These are phyloP conservation scores for Xylota sylvarum DNA, from an alignment of 2,888 invertebrate genomes.

Conservation along the genomic window DNA sequence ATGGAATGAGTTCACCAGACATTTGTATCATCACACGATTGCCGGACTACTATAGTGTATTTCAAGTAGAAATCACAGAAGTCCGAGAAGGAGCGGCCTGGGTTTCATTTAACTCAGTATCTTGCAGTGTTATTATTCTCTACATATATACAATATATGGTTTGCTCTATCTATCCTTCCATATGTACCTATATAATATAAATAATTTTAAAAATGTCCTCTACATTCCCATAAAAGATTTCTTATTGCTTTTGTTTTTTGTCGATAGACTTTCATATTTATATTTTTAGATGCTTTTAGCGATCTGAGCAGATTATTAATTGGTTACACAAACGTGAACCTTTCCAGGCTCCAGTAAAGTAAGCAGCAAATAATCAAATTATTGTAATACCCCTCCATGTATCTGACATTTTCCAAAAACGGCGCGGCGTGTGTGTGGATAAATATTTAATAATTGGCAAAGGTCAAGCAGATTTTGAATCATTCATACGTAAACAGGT, in stretches of 20 bases:
- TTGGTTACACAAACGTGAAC: background rate
- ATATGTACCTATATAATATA: too few relatives aligned
- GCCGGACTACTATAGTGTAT: too few relatives aligned
- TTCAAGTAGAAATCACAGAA: too few relatives aligned
- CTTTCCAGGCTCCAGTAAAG: background rate
- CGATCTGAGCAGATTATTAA: background rate
- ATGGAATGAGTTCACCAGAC: too few relatives aligned
- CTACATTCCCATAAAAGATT: background rate
- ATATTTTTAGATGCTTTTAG: background rate
- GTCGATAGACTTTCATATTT: background rate
- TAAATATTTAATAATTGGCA: slow-evolving; percentile 11
- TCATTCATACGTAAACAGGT: background rate
- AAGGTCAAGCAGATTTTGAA: slow-evolving; percentile 12
- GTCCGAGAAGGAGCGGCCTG: too few relatives aligned
- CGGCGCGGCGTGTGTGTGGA: background rate
- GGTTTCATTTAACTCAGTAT: too few relatives aligned
- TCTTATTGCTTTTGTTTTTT: background rate
- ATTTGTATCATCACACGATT: too few relatives aligned
- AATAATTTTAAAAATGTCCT: too few relatives aligned
- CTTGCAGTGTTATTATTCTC: too few relatives aligned
- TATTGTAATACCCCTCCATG: background rate
- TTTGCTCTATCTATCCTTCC: too few relatives aligned
- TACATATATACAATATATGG: too few relatives aligned
- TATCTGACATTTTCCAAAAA: slow-evolving; percentile 14
- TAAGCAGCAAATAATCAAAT: background rate